Evolutionary conservation across 2,113 vertebrate species (phyloP), one percentile per base, ranked within the genome.

Genomic region (Xenopus laevis): DNA sequence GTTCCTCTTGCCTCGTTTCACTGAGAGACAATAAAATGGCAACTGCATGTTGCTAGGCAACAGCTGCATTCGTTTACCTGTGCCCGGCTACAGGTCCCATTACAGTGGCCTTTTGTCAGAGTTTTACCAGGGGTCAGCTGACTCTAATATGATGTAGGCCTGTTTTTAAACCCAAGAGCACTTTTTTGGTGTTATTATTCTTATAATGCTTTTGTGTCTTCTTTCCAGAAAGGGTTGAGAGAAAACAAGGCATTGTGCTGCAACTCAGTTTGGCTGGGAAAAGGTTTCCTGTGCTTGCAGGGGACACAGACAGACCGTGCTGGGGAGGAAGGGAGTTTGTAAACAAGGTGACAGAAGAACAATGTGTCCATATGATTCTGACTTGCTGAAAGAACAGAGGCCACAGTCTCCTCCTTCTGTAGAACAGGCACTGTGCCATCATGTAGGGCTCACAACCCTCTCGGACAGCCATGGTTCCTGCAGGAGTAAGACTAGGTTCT

Each of bases 331-430:
- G 74, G 20, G 59, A 64, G 8, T 33, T 63, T 70, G 67, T 77
- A 77, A 77, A 70, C 74, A 77, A 64, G 67, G 74, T 63, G 74
- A 63, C 50, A 64, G 57, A 63, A 60, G 60, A 70, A 77, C 74
- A 77, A 77, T 77, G 57, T 62, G 52, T 77, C 59, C 23, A 15
- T 23, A 50, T 18, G n/a, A 67, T 20, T 4, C 65, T 21, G 59
- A 50, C 21, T 53, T 68, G 57, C 20, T 52, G 44, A 62, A 21
- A 61, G 55, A 61, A 23, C 68, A 44, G 20, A 68, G 68, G 33
- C 68, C 53, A 16, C 17, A n/a, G 59, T 57, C 58, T 27, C 18
- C 57, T 59, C 17, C 61, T 72, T 21, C 30, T 57, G 16, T 45
- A 23, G 33, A 55, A 65, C 27, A 55, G 50, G 46, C 71, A 7